These are phyloP conservation scores for Ditylenchus dipsaci DNA, from an alignment of 1,140 invertebrate species.

Conservation along the genomic window DNA sequence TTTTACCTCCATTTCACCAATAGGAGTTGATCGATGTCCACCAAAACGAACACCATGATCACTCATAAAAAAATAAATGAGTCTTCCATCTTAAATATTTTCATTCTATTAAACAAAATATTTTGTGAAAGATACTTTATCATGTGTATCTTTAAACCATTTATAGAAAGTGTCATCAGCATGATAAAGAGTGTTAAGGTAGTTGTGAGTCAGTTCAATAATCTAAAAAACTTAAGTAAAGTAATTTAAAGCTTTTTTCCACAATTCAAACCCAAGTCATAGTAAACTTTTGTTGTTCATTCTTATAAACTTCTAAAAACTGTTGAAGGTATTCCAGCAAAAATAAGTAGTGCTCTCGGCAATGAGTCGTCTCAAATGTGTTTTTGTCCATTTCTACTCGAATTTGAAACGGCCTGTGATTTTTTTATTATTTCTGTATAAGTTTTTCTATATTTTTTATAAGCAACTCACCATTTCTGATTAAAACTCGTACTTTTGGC, in stretches of 20 bases:
- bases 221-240: too few species aligned
- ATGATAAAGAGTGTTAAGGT: not conserved
- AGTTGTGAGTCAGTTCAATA: not conserved
- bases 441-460: too few species aligned
- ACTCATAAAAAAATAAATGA: not conserved
- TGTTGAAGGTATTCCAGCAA: not conserved
- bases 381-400: too few species aligned
- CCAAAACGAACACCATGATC: not conserved
- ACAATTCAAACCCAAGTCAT: not conserved
- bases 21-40: not conserved
- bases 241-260: too few species aligned
- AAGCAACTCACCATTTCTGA: too few species aligned
- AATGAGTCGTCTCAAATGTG: too few species aligned
- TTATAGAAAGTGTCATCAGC: not conserved
- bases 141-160: not conserved
- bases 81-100: constrained; percentile 13
- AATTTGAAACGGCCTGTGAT: too few species aligned
- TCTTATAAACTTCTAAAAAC: not conserved
- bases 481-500: too few species aligned
- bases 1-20: not conserved
- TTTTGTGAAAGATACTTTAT: not conserved
- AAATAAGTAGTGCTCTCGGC: not conserved
- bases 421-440: too few species aligned
- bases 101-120: not conserved
- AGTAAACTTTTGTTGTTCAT: not conserved